Evolutionary conservation across 2,113 vertebrate species (phyloP), one percentile per base, ranked within the genome.

Genomic region (Spea bombifrons): DNA sequence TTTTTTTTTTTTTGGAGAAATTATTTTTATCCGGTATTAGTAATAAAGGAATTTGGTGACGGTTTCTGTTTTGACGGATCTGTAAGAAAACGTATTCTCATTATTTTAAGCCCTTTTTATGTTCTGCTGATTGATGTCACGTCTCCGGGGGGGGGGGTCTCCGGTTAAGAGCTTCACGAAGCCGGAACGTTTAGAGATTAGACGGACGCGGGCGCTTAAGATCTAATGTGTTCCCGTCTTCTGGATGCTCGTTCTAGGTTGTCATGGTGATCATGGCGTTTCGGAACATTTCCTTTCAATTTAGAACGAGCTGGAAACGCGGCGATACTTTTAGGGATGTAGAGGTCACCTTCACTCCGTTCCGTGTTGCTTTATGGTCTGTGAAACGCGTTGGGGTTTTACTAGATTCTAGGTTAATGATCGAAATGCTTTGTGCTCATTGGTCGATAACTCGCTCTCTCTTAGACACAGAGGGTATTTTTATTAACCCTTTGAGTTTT

Each of bases 251-350:
- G 44, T 59, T 57, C 8, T 15, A 2, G 17, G 48, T 75, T 75
- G 48, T 46, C 48, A 75, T 75, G 16, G 61, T n/a, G n/a, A 75
- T 61, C 66, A 61, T 46, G 44, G 73, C 61, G n/a, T 75, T 49
- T 16, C 67, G 43, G 63, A 75, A 43, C 43, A 43, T 13, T 75
- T 52, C 46, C 61, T 66, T 12, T 52, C 46, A 48, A 12, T 53
- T 75, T 66, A 45, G 12, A n/a, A 55, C 13, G 44, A 45, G 44
- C 66, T 48, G 48, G 8, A n/a, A 50, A 52, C 53, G 49, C 4
- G 13, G 16, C 43, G 15, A 9, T 48, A 9, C 16, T 47, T 10
- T 7, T 5, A 12, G 15, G 15, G 63, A 10, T 13, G 8, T 5
- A 47, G 30, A 9, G 5, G 3, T 30, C 64, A 5, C 12, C 63